Evolutionary conservation across 2,888 invertebrate genomes (phyloP).

Genomic region (Argynnis bischoffii): DNA sequence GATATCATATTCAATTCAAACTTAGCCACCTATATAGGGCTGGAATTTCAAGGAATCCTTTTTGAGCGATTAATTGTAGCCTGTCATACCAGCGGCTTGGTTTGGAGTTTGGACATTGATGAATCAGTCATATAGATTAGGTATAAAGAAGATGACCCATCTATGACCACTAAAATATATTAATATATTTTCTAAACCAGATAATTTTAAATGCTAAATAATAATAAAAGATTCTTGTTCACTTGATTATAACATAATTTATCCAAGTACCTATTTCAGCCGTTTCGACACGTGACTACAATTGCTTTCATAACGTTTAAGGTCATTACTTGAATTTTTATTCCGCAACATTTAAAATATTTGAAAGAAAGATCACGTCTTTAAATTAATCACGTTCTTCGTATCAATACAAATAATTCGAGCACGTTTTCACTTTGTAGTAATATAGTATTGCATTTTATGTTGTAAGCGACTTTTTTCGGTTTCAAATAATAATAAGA

Average conservation of each 20-base stretch:
- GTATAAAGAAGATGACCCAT: too few species aligned
- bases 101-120: too few species aligned
- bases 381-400: slow-evolving; percentile 45
- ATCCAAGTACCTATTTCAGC: slow-evolving; percentile 26
- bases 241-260: slow-evolving; percentile 18
- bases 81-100: too few species aligned
- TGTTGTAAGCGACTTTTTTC: too few species aligned
- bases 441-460: slow-evolving; percentile 5
- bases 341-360: slow-evolving; percentile 42
- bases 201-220: neutral
- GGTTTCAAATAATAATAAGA: too few species aligned
- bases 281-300: slow-evolving; percentile 39
- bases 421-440: slow-evolving; percentile 43
- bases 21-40: too few species aligned
- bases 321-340: slow-evolving; percentile 38
- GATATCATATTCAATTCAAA: too few species aligned
- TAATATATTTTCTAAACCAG: too few species aligned
- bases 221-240: neutral
- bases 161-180: too few species aligned
- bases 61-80: too few species aligned
- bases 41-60: too few species aligned
- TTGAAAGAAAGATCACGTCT: slow-evolving; percentile 48
- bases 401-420: slow-evolving; percentile 33
- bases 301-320: slow-evolving; percentile 42
- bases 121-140: too few species aligned